Percentiles rank a stretch among this genome's conserved stretches.
Conservation (phyloP, 2,113 vertebrate genomes). For the Chaetodon auriga region DNA sequence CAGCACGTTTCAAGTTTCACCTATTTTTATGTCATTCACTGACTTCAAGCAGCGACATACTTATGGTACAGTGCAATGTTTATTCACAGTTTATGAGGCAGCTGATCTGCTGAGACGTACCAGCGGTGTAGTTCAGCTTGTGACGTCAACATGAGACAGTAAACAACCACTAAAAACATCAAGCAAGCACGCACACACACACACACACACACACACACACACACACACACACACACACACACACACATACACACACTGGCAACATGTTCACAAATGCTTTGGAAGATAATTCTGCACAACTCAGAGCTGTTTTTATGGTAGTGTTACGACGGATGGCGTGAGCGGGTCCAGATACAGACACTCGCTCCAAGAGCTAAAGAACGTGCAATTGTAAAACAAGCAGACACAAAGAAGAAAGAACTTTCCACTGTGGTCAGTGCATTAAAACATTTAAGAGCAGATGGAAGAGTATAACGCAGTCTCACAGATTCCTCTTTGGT, state of each 20-base stretch:
- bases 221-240: neutral
- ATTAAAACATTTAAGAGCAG: slow-evolving; percentile 32
- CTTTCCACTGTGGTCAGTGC: slow-evolving; percentile 2
- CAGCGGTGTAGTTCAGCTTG: slow-evolving; percentile 16
- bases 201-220: slow-evolving; percentile 10
- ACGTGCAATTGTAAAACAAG: slow-evolving; percentile 28
- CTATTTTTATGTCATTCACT: slow-evolving; percentile 45
- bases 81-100: slow-evolving; percentile 75
- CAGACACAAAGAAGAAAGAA: slow-evolving; percentile 3
- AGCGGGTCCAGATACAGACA: neutral
- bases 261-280: slow-evolving; percentile 32
- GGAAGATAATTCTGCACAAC: slow-evolving; percentile 52
- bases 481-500: slow-evolving; percentile 43
- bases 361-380: slow-evolving; percentile 2
- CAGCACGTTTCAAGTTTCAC: slow-evolving; percentile 66
- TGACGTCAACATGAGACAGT: slow-evolving; percentile 43
- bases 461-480: slow-evolving; percentile 27
- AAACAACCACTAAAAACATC: slow-evolving; percentile 38
- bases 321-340: slow-evolving; percentile 22
- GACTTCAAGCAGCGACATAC: slow-evolving; percentile 67
- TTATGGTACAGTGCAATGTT: slow-evolving; percentile 67
- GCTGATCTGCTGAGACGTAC: slow-evolving; percentile 46
- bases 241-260: slow-evolving; percentile 4
- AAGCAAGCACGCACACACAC: slow-evolving; percentile 20
- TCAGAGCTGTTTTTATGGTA: slow-evolving; percentile 22